phyloP scores from a whole-genome alignment of 2,888 invertebrate species.

The Ashinkailepas kermadecensis region DNA sequence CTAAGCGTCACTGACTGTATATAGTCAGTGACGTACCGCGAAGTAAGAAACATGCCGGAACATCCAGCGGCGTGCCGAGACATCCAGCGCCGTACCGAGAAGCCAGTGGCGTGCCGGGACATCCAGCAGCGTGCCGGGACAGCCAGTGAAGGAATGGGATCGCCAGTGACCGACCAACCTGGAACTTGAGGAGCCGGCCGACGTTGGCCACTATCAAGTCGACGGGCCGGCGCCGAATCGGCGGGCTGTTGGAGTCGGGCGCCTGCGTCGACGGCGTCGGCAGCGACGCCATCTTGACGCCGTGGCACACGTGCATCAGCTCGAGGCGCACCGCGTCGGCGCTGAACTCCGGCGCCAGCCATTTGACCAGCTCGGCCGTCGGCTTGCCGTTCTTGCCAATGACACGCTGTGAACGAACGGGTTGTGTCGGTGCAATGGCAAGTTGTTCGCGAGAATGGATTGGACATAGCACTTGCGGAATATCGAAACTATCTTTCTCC shows the following conservation, averaged over 20 bases:
- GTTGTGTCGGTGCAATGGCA: too few relatives aligned
- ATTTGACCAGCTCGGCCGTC: conserved; percentile 52
- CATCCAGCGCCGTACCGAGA: too few relatives aligned
- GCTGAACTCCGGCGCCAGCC: conserved; percentile 58
- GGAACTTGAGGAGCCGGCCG: conserved; percentile 70
- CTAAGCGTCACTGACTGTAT: too few relatives aligned
- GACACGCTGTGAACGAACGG: conserved; percentile 41
- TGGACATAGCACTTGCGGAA: too few relatives aligned
- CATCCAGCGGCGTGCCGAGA: too few relatives aligned
- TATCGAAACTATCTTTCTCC: too few relatives aligned
- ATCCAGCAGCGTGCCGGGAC: too few relatives aligned
- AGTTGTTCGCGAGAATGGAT: too few relatives aligned
- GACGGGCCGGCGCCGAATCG: conserved; percentile 73
- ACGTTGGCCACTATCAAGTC: conserved; percentile 73
- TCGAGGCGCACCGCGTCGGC: conserved; percentile 58
- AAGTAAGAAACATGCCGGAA: not conserved
- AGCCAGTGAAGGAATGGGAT: too few relatives aligned
- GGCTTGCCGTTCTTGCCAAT: conserved; percentile 53
- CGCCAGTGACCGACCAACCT: conserved; percentile 58
- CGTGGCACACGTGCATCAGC: conserved; percentile 60
- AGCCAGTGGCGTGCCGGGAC: too few relatives aligned
- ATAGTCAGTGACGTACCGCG: too few relatives aligned
- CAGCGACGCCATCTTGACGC: conserved; percentile 40
- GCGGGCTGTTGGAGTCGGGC: conserved; percentile 58
- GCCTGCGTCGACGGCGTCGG: not conserved